These are phyloP conservation scores for Platorchestia sp. DNA, from an alignment of 1,140 invertebrate genomes.

Conservation along the genomic window DNA sequence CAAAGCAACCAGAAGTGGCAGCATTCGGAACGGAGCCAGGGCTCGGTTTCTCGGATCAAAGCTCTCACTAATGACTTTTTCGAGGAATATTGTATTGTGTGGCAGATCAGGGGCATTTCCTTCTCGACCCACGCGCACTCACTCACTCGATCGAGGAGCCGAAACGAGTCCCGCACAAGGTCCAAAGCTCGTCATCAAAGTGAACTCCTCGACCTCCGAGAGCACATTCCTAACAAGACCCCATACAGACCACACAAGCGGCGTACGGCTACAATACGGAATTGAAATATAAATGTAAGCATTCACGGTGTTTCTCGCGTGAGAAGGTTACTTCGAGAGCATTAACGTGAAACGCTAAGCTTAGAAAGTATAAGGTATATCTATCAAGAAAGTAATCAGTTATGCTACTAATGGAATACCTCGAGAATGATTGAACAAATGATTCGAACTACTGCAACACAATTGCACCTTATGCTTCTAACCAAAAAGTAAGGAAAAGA, in stretches of 20 bases:
- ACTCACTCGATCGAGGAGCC: background rate
- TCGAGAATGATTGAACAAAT: background rate
- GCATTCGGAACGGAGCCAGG: background rate
- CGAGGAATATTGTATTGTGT: conserved; percentile 1
- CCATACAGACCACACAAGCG: background rate
- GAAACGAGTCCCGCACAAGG: background rate
- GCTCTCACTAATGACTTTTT: background rate
- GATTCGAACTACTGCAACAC: too few relatives aligned
- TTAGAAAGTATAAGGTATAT: background rate
- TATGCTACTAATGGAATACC: background rate
- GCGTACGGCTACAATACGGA: background rate
- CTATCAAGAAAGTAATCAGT: background rate
- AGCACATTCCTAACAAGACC: background rate
- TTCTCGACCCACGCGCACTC: background rate
- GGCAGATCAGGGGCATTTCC: background rate
- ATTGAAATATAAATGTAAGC: background rate
- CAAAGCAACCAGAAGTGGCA: background rate
- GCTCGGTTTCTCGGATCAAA: background rate
- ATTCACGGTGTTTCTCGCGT: background rate
- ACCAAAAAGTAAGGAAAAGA: background rate
- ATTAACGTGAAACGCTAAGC: background rate
- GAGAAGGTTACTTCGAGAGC: background rate
- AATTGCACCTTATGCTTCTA: background rate
- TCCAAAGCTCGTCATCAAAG: background rate
- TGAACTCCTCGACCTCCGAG: background rate